Percentiles rank a stretch among this genome's conserved stretches.
Evolutionary conservation across 2,888 invertebrate species (phyloP).

Genomic region (Limenitis camilla): DNA sequence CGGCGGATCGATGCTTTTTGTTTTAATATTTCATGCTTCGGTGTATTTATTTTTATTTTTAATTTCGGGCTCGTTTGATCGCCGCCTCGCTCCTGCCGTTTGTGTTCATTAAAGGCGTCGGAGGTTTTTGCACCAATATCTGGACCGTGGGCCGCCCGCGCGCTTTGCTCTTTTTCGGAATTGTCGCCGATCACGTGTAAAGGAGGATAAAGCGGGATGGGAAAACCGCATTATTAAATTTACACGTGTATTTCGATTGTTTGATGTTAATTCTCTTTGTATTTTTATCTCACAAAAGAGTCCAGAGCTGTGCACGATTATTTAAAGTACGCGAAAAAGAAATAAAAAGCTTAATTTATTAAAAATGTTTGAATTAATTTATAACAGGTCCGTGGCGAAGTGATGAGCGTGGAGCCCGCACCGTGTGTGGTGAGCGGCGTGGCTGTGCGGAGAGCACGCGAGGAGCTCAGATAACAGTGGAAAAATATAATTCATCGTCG

Average conservation of each 20-base stretch:
- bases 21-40: slow-evolving; percentile 48
- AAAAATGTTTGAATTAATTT: slow-evolving; percentile 20
- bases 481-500: slow-evolving; percentile 54
- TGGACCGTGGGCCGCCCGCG: slow-evolving; percentile 32
- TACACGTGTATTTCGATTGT: neutral
- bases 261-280: neutral
- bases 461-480: slow-evolving; percentile 46
- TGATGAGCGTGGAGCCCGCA: slow-evolving; percentile 3
- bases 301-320: neutral
- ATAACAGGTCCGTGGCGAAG: slow-evolving; percentile 7
- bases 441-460: slow-evolving; percentile 7
- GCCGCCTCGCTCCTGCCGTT: slow-evolving; percentile 37
- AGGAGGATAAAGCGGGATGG: slow-evolving; percentile 1
- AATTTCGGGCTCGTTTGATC: slow-evolving; percentile 53
- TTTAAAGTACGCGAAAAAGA: slow-evolving; percentile 5
- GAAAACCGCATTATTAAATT: neutral
- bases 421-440: slow-evolving; percentile 7
- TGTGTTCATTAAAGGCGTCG: slow-evolving; percentile 62
- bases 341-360: slow-evolving; percentile 17
- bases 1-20: slow-evolving; percentile 61
- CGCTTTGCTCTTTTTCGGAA: slow-evolving; percentile 34
- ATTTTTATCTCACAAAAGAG: neutral
- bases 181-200: slow-evolving; percentile 19
- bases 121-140: slow-evolving; percentile 38
- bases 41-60: slow-evolving; percentile 42